phyloP scores from a whole-genome alignment of 2,888 invertebrate species.

The Hoplodrina ambigua region DNA sequence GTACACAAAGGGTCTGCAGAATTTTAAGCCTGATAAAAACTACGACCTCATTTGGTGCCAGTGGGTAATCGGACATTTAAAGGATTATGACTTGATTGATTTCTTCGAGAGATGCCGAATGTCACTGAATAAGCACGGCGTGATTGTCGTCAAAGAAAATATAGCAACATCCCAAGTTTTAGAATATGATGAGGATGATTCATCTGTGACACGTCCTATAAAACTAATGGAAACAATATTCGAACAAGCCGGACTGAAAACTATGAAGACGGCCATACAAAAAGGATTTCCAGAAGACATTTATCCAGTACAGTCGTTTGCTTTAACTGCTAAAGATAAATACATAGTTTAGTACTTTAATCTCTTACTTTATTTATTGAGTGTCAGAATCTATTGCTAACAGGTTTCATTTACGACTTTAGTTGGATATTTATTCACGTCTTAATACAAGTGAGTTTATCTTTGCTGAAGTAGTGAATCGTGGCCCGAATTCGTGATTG shows the following conservation, averaged over 20 bases:
- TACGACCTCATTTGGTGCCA: slow-evolving; percentile 99
- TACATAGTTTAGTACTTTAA: slow-evolving; percentile 15
- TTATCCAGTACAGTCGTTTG: slow-evolving; percentile 97
- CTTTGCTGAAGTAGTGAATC: slow-evolving; percentile 80
- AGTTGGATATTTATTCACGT: slow-evolving; percentile 63
- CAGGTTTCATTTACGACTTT: slow-evolving; percentile 55
- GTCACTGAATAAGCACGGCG: slow-evolving; percentile 73
- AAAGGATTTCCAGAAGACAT: slow-evolving; percentile 96
- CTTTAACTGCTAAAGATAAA: slow-evolving; percentile 88
- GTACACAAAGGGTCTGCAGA: slow-evolving; percentile 94
- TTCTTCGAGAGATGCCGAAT: slow-evolving; percentile 93
- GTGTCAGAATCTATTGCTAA: slow-evolving; percentile 43
- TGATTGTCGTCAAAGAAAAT: slow-evolving; percentile 92
- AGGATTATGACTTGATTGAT: slow-evolving; percentile 94
- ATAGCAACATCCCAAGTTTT: slow-evolving; percentile 91
- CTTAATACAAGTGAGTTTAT: slow-evolving; percentile 73
- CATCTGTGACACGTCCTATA: slow-evolving; percentile 96
- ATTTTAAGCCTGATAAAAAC: slow-evolving; percentile 94
- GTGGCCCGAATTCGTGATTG: slow-evolving; percentile 85
- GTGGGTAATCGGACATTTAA: slow-evolving; percentile 98
- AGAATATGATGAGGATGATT: slow-evolving; percentile 95
- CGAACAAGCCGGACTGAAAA: slow-evolving; percentile 92
- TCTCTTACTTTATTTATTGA: slow-evolving; percentile 27
- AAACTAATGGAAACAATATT: slow-evolving; percentile 92
- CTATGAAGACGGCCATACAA: slow-evolving; percentile 93